Evolutionary conservation across 23 tunicate genomes (phyloP).

Genomic region (Trididemnum nubilum): DNA sequence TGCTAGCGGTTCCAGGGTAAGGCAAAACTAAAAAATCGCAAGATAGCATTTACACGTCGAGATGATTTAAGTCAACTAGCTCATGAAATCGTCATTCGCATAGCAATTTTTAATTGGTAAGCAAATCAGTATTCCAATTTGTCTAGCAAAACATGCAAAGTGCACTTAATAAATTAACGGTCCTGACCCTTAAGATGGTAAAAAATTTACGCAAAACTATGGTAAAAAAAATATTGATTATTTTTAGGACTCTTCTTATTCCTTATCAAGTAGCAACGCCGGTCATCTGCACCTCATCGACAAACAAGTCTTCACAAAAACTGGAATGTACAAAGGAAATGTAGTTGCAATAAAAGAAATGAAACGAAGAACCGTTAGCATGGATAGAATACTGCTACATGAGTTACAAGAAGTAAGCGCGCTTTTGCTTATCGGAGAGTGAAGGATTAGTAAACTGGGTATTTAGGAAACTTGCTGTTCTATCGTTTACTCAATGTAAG

Average conservation of each 20-base stretch:
- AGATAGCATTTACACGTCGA: too few relatives aligned
- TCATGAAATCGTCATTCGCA: too few relatives aligned
- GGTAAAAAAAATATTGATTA: too few relatives aligned
- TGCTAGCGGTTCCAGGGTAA: conserved; percentile 19
- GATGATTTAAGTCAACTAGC: too few relatives aligned
- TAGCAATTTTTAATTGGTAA: background rate
- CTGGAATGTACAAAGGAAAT: conserved; percentile 48
- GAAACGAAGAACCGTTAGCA: conserved; percentile 26
- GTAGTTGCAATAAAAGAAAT: conserved; percentile 72
- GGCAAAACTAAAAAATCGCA: too few relatives aligned
- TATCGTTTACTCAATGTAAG: too few relatives aligned
- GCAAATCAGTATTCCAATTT: background rate
- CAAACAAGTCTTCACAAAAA: conserved; percentile 49
- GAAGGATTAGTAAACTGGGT: too few relatives aligned
- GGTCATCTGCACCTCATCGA: conserved; percentile 16
- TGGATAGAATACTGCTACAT: conserved; percentile 24
- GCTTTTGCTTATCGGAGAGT: too few relatives aligned
- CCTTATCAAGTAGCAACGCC: conserved; percentile 17
- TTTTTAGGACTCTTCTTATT: conserved; percentile 46
- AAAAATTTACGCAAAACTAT: background rate
- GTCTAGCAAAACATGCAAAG: background rate
- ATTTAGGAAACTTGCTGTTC: too few relatives aligned
- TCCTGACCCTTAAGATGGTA: background rate
- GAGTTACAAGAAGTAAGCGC: conserved; percentile 71
- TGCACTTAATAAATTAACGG: background rate